Evolutionary conservation across 2,797 vertebrate genomes (phyloP), one percentile per base, ranked within the genome.

Genomic region (Oreochromis mossambicus): DNA sequence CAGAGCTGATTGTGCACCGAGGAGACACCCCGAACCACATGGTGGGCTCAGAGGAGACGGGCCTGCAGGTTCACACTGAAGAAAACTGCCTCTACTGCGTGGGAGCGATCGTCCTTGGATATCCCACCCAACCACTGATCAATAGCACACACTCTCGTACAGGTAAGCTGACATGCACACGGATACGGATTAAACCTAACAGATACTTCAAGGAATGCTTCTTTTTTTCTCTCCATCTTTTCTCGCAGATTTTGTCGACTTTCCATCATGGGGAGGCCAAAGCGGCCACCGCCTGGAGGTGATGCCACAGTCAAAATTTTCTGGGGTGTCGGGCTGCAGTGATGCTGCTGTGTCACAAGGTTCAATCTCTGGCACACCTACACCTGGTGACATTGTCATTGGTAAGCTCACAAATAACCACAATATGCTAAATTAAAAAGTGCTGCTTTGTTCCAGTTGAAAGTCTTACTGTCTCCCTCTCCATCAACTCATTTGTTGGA

Each of bases 61-160:
- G 99, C 5, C 96, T 99, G 13, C 98, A 99, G 94, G 99, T 99
- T 13, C 99, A 99, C 94, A 97, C 96, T 1, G 98, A 99, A 41
- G 98, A 99, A 82, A 99, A 98, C 95, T 99, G 99, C 88, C 97
- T 99, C 83, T 99, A 99, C 92, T 99, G 99, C 83, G 98, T 99
- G 24, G 98, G 98, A 56, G 89, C 97, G 78, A 96, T 96, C 7
- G 97, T 98, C 83, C 95, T 99, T 11, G 98, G 98, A 78, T 98
- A 97, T 92, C 97, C 96, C 56, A 95, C 97, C 8, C 97, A 96
- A 92, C 97, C 95, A 70, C 97, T 96, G 90, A 89, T 95, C 70
- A 97, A 96, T 89, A 95, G 96, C 91, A 95, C 97, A 2, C 98
- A 97, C 85, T 95, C 94, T 88, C 97, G 97, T 80, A 94, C 98